phyloP scores from a whole-genome alignment of 1,140 invertebrate species.

The Drosophila funebris region DNA sequence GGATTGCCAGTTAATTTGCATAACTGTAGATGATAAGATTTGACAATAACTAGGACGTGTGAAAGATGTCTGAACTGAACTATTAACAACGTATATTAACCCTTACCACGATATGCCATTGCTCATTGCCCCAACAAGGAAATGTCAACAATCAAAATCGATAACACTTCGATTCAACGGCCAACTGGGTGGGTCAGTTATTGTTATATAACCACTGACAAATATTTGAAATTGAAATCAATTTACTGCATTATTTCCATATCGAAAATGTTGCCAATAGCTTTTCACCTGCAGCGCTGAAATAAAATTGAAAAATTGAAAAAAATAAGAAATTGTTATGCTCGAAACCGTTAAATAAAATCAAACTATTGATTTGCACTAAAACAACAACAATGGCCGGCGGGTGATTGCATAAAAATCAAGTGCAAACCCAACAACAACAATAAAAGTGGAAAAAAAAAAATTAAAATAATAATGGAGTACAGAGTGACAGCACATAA shows the following conservation, averaged over 20 bases:
- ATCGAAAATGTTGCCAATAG: slow-evolving; percentile 11
- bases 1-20: slow-evolving; percentile 46
- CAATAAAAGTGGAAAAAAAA: slow-evolving; percentile 6
- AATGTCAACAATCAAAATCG: neutral
- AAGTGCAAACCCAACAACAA: slow-evolving; percentile 55
- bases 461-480: slow-evolving; percentile 12
- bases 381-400: slow-evolving; percentile 50
- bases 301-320: neutral
- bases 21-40: slow-evolving; percentile 20
- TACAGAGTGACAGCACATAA: slow-evolving; percentile 14
- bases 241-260: slow-evolving; percentile 24
- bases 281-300: slow-evolving; percentile 23
- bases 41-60: slow-evolving; percentile 35
- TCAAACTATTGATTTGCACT: slow-evolving; percentile 32
- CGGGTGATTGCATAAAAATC: slow-evolving; percentile 55
- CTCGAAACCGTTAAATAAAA: slow-evolving; percentile 21
- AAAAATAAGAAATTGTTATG: slow-evolving; percentile 9
- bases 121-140: neutral
- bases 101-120: neutral
- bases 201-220: neutral
- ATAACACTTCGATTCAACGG: neutral
- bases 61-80: slow-evolving; percentile 11
- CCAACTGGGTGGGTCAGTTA: neutral
- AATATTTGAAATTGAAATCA: slow-evolving; percentile 4
- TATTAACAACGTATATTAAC: neutral